These are phyloP conservation scores for Lobophora halterata DNA, from an alignment of 2,888 invertebrate species.

Conservation along the genomic window DNA sequence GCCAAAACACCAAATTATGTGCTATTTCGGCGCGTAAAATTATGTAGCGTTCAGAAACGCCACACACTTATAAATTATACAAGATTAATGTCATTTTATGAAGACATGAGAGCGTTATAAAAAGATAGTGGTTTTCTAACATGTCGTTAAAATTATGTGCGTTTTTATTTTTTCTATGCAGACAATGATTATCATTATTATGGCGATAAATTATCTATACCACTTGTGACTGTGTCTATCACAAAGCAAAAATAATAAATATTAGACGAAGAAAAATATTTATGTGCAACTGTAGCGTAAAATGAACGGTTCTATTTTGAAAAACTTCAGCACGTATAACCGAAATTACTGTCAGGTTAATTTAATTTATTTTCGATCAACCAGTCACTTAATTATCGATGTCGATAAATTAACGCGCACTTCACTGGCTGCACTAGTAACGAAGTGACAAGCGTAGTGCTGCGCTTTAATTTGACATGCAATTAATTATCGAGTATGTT, in stretches of 20 bases:
- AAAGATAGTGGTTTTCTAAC: slow-evolving; percentile 3
- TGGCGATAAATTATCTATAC: no score
- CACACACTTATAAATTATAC: no score
- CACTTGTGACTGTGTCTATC: no score
- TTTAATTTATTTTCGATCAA: slow-evolving; percentile 1
- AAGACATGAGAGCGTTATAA: slow-evolving; percentile 1
- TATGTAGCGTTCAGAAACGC: no score
- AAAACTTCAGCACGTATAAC: not conserved
- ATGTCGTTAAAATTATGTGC: slow-evolving; percentile 11
- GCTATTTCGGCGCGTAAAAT: no score
- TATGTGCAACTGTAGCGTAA: no score
- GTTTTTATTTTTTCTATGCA: slow-evolving; percentile 4
- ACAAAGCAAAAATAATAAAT: no score
- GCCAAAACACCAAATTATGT: no score
- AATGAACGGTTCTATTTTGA: no score
- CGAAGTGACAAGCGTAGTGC: slow-evolving; percentile 31
- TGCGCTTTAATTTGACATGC: slow-evolving; percentile 27
- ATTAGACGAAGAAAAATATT: no score
- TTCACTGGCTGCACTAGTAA: slow-evolving; percentile 16
- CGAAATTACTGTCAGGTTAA: not conserved
- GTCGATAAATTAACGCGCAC: slow-evolving; percentile 22
- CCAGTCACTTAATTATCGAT: slow-evolving; percentile 15
- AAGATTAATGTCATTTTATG: slow-evolving; percentile 6
- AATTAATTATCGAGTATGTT: slow-evolving; percentile 34
- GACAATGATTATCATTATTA: not conserved